Conservation (phyloP, 2,797 vertebrate genomes). For the Philypnodon macrostomus region DNA sequence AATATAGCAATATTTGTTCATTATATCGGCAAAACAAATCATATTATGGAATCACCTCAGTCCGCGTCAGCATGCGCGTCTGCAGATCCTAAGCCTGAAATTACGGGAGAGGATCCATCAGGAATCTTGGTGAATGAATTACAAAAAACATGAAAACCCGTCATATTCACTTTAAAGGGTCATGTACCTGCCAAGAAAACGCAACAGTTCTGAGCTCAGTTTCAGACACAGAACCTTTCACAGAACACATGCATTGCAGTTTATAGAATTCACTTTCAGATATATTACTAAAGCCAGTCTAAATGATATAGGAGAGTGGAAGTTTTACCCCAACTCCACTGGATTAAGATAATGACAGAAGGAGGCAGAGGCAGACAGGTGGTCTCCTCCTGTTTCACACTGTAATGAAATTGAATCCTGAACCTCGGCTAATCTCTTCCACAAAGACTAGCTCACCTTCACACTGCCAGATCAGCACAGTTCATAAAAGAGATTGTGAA, state of each 20-base stretch:
- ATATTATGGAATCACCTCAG: too few species aligned
- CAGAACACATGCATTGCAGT: slow-evolving; percentile 22
- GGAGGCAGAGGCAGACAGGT: slow-evolving; percentile 60
- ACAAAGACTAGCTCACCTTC: slow-evolving; percentile 47
- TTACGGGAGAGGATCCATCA: too few species aligned
- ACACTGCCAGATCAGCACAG: slow-evolving; percentile 4
- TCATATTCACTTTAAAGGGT: too few species aligned
- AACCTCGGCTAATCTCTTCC: slow-evolving; percentile 63
- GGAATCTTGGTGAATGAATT: too few species aligned
- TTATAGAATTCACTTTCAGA: slow-evolving; percentile 63
- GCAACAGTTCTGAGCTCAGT: too few species aligned
- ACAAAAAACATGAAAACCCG: too few species aligned
- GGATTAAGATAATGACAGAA: slow-evolving; percentile 68
- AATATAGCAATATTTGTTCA: too few species aligned
- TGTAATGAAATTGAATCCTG: slow-evolving; percentile 70
- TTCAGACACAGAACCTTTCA: slow-evolving; percentile 25
- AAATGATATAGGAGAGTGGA: slow-evolving; percentile 38
- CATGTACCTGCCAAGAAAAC: too few species aligned
- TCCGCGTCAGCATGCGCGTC: too few species aligned
- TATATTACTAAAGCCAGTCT: slow-evolving; percentile 45
- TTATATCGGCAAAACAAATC: too few species aligned
- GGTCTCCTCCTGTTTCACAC: slow-evolving; percentile 58
- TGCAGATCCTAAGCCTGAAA: too few species aligned
- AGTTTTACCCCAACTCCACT: slow-evolving; percentile 41
- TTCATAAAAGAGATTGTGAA: background rate